Base-by-base conservation (phyloP, 2,113 vertebrate genomes). In the Paraplagusia blochii region DNA sequence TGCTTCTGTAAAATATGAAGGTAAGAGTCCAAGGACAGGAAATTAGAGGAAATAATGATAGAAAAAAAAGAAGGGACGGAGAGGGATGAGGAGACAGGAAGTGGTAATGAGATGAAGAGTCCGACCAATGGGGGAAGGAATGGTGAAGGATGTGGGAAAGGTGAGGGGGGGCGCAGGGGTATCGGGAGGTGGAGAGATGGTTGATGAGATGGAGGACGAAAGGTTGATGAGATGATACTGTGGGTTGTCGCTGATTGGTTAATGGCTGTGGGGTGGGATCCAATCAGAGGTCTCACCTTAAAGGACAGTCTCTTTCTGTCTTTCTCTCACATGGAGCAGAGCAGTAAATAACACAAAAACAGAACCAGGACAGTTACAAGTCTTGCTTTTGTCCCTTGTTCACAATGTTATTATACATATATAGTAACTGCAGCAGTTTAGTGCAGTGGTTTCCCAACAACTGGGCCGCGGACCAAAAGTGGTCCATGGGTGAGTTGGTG, bases 231-330 rank as follows among this genome's bases (percentile, higher is more conserved):
- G 51, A 48, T 51, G 46, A 70, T 49, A 44, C 14, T n/a, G 58
- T 19, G 18, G 53, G 29, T 46, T 36, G 1, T 60, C 63, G 42
- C 42, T 66, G 58, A 84, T 80, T 76, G 76, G 63, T 73, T 54
- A 55, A 73, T 74, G 15, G 48, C 42, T 13, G 1, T 7, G 7
- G 59, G 48, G 50, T 17, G 48, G 44, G 15, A 62, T 68, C 65
- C 60, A 77, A 63, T 44, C n/a, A n/a, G n/a, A n/a, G 13, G 12
- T 36, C 44, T 16, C 17, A 9, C 40, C 22, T 58, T 7, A 29
- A 47, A 63, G 60, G 62, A 54, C 39, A 62, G 17, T 16, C 58
- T 48, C 15, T 40, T 10, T 11, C 1, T 11, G 1, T 11, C 15
- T 40, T n/a, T 39, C 18, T 39, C 43, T 18, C n/a, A 58, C 3